Base-by-base conservation (phyloP, 37 sponge, comb jelly and placozoan species). In the Hexactinellida sp. region DNA sequence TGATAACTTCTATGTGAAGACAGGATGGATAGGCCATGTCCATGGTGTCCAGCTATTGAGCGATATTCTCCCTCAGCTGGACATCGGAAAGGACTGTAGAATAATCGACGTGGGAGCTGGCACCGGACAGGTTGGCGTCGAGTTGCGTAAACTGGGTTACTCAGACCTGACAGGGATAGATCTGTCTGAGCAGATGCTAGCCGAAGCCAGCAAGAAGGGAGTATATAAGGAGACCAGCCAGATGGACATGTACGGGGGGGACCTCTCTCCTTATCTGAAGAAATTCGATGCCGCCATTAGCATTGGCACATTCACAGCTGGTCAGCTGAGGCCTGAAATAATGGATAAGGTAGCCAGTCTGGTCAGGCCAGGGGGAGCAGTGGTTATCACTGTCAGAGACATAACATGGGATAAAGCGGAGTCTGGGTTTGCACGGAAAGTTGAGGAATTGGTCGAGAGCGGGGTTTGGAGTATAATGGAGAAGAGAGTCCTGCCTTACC, bases 291-390 rank as follows among this genome's bases (percentile, higher is more conserved):
- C 76, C 13, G 76, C 34, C 34, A 63, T 63, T 32, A 32, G 32
- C 76, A 63, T 63, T 32, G 76, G 76, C 5, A 63, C 76, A 63
- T 63, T 63, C 34, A 63, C 76, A 63, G 76, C 76, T n/a, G 76
- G 76, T 3, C 76, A 63, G 76, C 34, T 63, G 30, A 63, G 30
- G 76, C 76, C 76, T 28, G 76, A 63, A n/a, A 63, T 63, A 21
- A 63, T 63, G 76, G 32, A 63, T 3, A 63, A 63, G 13, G 28
- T 63, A 25, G 76, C 76, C 13, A 63, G 5, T 32, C 13, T 63
- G 1, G 76, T 63, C 1, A 63, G 76, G 34, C 25, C 76, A 28
- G 76, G 76, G 34, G 76, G 76, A 63, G 21, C 13, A 7, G 76
- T 63, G 76, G 3, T 7, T 63, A 3, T 63, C 28, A 63, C 19